Conservation (phyloP, 2,113 vertebrate species). For the Neopipo cinnamomea region DNA sequence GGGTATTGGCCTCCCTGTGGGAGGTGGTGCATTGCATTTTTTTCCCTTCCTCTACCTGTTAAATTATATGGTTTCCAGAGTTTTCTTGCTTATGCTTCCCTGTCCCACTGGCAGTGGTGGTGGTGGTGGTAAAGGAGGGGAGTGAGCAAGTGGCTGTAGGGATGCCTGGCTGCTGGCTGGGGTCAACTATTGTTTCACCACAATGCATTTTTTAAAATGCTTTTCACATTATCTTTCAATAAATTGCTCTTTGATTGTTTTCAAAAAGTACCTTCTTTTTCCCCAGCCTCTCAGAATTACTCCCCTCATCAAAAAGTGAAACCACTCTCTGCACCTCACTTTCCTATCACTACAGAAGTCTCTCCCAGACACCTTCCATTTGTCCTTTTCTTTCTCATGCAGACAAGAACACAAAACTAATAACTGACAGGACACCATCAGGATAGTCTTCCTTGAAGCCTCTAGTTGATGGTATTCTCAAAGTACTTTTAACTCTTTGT, state of each 20-base stretch:
- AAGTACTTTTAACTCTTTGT: neutral
- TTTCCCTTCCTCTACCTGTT: neutral
- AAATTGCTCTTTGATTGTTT: neutral
- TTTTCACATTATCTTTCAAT: neutral
- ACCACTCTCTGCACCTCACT: neutral
- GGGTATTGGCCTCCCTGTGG: neutral
- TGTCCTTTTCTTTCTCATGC: neutral
- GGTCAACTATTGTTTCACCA: neutral
- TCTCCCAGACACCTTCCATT: neutral
- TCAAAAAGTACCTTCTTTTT: neutral
- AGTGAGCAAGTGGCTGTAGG: neutral
- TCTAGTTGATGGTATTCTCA: neutral
- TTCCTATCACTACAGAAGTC: neutral
- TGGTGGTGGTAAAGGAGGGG: neutral
- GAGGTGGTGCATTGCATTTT: neutral
- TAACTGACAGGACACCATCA: neutral
- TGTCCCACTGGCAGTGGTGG: neutral
- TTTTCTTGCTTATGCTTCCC: neutral
- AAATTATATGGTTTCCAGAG: neutral
- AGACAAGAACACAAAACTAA: neutral
- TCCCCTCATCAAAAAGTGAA: neutral
- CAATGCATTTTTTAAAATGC: neutral
- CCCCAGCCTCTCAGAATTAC: neutral
- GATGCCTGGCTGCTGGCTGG: neutral
- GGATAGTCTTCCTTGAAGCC: neutral